phyloP scores from a whole-genome alignment of 2,888 invertebrate species.

The Pseudeuparius sepicola region DNA sequence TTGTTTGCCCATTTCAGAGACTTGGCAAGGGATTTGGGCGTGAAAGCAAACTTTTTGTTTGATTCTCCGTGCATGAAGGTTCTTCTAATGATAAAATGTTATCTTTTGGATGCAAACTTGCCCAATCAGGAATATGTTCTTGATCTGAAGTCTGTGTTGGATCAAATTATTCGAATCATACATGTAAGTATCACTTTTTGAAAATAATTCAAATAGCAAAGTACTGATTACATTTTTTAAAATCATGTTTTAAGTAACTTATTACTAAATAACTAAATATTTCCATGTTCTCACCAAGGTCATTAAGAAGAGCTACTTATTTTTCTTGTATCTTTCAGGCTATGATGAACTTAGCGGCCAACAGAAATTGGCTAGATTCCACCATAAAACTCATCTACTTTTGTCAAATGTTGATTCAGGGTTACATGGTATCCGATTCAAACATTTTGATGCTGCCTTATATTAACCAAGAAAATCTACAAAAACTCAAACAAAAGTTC shows the following conservation, averaged over 20 bases:
- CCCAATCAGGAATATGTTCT: conserved; percentile 92
- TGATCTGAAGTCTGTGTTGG: conserved; percentile 92
- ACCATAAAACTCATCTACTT: conserved; percentile 66
- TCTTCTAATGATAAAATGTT: conserved; percentile 86
- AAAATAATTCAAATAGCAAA: too few species aligned
- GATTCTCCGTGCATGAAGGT: conserved; percentile 95
- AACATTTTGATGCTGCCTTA: conserved; percentile 70
- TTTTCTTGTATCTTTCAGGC: too few species aligned
- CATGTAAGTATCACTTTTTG: conserved; percentile 54
- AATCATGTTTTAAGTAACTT: too few species aligned
- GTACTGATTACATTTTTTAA: conserved; percentile 4
- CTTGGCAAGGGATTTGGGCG: conserved; percentile 67
- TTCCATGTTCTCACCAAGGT: conserved; percentile 6
- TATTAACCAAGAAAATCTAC: conserved; percentile 54
- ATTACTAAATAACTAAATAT: conserved; percentile 3
- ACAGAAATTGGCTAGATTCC: conserved; percentile 80
- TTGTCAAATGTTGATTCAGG: conserved; percentile 88
- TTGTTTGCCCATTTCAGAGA: conserved; percentile 49
- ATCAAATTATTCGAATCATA: conserved; percentile 89
- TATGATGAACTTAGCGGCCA: conserved; percentile 89
- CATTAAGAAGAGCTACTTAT: too few species aligned
- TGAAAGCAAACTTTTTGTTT: conserved; percentile 56
- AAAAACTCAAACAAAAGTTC: conserved; percentile 47
- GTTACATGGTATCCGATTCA: conserved; percentile 71
- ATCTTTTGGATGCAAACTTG: conserved; percentile 71